Base-by-base conservation (phyloP, 2,888 invertebrate species). In the Scrobipalpa atriplicella region DNA sequence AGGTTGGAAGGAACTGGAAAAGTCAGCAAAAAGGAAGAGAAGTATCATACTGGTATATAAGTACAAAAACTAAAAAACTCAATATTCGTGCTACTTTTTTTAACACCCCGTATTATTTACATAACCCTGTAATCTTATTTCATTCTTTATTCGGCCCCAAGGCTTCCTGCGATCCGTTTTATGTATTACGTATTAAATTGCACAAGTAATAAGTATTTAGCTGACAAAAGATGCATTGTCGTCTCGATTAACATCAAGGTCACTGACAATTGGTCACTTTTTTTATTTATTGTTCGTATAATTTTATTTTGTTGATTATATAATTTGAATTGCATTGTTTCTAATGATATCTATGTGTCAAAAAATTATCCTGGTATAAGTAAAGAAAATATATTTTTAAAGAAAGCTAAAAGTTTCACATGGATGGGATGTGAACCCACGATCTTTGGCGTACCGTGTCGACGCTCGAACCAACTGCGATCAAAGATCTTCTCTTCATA, bases 201-300 rank as follows among this genome's bases (percentile, higher is more conserved):
- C 56, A 56, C n/a, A 56, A 54, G 56, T 19, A 29, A 56, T 29
- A 36, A 29, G 29, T 11, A 56, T 21, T 56, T 56, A 56, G 56
- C 56, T 11, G 56, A 56, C 56, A 56, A 56, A 56, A 19, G 56
- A 56, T 56, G 29, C 29, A 29, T 36, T 36, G 21, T 56, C 13
- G 9, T 8, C 19, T 19, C n/a, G 56, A 56, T 56, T 56, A 56
- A 56, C 56, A 29, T 29, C 56, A 36, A 56, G 56, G 56, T 21
- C 36, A 56, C 29, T 13, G 54, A 29, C 19, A 29, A 43, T 11
- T 43, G 11, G 5, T n/a, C 47, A 16, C 16, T 16, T 47, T 47
- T 47, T 47, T 47, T 47, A 16, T 39, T 39, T 2, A 6, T 39
- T 11, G 39, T 39, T 39, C 11, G 47, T 16, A n/a, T 47, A 11